A percentile compares a stretch with the other conserved stretches of the same genome.
Conservation (phyloP, 1,140 invertebrate species). For the Drosophila gunungcola region DNA sequence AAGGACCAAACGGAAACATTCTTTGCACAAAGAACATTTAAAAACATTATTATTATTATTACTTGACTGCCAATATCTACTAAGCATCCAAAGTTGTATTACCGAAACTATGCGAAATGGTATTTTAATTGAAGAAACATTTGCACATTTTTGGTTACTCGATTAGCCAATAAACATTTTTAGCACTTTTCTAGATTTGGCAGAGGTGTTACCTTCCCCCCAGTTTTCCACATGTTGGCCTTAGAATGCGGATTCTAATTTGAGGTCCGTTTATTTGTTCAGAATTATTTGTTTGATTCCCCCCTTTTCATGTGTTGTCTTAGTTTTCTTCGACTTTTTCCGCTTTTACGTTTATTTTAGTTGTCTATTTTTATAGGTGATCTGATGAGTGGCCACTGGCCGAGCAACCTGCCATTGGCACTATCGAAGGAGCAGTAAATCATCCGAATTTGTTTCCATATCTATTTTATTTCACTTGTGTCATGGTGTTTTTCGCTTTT, state of each 20-base stretch:
- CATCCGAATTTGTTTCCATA: conserved; percentile 56
- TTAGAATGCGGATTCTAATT: conserved; percentile 23
- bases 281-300: conserved; percentile 54
- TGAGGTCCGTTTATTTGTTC: conserved; percentile 66
- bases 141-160: conserved; percentile 40
- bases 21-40: too few relatives aligned
- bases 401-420: conserved; percentile 37
- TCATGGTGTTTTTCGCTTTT: conserved; percentile 35
- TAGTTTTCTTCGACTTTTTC: conserved; percentile 18
- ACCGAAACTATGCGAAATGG: conserved; percentile 24
- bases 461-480: conserved; percentile 42
- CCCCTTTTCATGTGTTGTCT: conserved; percentile 17
- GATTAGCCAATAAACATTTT: conserved; percentile 28
- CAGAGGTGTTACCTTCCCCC: conserved; percentile 12
- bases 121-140: conserved; percentile 54
- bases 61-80: background rate
- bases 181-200: conserved; percentile 23
- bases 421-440: conserved; percentile 62
- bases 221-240: conserved; percentile 16
- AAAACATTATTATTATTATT: too few relatives aligned
- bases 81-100: background rate
- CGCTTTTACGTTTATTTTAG: conserved; percentile 35
- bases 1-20: too few relatives aligned
- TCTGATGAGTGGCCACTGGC: conserved; percentile 39
- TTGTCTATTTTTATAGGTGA: conserved; percentile 69